Conservation (phyloP, 2,797 vertebrate species). For the Dipus sagitta region DNA sequence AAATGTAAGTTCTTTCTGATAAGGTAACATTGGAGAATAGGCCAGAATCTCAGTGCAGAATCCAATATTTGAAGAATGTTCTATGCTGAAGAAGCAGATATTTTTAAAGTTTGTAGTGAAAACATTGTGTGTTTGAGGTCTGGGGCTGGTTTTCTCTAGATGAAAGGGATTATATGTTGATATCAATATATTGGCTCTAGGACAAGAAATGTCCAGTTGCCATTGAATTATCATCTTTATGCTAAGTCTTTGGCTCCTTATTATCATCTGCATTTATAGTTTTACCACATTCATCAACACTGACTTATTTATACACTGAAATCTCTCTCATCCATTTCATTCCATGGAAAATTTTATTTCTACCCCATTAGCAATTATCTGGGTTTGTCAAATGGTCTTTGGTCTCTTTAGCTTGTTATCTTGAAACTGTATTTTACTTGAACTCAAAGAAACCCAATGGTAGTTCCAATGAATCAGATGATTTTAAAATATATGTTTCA, state of each 20-base stretch:
- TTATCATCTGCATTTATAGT: background rate
- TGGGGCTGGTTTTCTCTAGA: background rate
- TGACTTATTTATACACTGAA: background rate
- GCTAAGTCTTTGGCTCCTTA: background rate
- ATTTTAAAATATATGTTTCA: slow-evolving; percentile 21
- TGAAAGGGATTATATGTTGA: background rate
- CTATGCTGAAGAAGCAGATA: background rate
- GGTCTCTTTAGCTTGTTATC: background rate
- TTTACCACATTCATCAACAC: background rate
- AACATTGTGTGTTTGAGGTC: background rate
- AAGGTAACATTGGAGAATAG: background rate
- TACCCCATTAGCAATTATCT: background rate
- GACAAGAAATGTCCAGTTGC: background rate
- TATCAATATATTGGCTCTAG: background rate
- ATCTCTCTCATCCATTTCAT: background rate
- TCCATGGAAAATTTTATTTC: background rate
- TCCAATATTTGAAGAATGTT: background rate
- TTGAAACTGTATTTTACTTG: background rate
- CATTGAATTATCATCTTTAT: background rate
- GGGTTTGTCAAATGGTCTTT: background rate
- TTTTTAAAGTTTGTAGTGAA: background rate
- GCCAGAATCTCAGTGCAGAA: background rate
- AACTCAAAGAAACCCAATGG: background rate
- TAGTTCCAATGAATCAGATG: background rate
- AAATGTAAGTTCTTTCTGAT: background rate